Evolutionary conservation across 2,888 invertebrate species (phyloP).

Genomic region (Podotricha telesiphe): DNA sequence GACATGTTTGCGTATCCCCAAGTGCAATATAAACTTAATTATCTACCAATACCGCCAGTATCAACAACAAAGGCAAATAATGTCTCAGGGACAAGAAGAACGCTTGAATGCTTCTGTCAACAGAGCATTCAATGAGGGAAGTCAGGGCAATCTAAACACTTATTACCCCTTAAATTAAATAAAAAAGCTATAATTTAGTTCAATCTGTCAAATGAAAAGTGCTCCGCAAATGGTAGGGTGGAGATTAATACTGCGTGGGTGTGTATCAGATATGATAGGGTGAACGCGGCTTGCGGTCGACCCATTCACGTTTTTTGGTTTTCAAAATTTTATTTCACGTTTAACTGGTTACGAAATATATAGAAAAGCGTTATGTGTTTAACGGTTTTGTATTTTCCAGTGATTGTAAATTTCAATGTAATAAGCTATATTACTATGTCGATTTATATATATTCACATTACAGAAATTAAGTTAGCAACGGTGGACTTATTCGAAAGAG

Average conservation of each 20-base stretch:
- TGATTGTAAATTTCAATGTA: no score
- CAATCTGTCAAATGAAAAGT: slow-evolving; percentile 83
- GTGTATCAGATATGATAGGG: slow-evolving; percentile 65
- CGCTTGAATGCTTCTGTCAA: slow-evolving; percentile 47
- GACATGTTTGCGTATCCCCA: not conserved
- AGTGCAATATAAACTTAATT: slow-evolving; percentile 22
- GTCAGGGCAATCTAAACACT: slow-evolving; percentile 68
- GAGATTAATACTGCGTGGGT: slow-evolving; percentile 69
- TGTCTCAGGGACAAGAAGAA: slow-evolving; percentile 29
- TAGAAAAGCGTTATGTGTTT: not conserved
- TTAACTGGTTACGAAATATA: not conserved
- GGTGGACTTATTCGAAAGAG: no score
- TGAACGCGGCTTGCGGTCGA: slow-evolving; percentile 39
- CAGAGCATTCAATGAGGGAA: slow-evolving; percentile 72
- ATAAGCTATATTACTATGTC: no score
- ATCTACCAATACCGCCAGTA: slow-evolving; percentile 13
- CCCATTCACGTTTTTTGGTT: slow-evolving; percentile 19
- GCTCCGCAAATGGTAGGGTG: slow-evolving; percentile 80
- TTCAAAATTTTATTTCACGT: not conserved
- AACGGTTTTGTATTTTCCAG: not conserved
- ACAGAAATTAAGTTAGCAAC: no score
- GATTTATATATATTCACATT: no score
- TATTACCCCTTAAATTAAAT: slow-evolving; percentile 78
- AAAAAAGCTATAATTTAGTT: slow-evolving; percentile 79
- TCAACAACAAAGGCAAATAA: slow-evolving; percentile 21